Conservation (phyloP, 2,113 vertebrate genomes). For the Trichomycterus rosablanca region DNA sequence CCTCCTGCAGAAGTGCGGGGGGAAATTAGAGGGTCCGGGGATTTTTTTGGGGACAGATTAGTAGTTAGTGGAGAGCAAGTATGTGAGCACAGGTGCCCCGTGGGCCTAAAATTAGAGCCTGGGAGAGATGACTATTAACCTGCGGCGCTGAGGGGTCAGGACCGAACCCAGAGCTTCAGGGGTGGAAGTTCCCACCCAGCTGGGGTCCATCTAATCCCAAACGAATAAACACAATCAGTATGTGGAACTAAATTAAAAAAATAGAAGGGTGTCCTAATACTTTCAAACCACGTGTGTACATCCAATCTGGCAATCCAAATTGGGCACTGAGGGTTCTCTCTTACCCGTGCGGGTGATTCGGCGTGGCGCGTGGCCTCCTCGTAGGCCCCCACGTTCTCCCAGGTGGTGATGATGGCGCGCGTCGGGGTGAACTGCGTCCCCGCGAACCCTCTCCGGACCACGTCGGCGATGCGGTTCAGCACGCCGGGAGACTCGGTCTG, state of each 20-base stretch:
- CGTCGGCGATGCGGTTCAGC: slow-evolving; percentile 65
- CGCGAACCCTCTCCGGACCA: slow-evolving; percentile 78
- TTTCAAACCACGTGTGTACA: too few species aligned
- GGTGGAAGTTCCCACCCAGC: slow-evolving; percentile 9
- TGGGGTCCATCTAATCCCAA: background rate
- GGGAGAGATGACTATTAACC: slow-evolving; percentile 52
- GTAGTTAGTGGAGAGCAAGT: slow-evolving; percentile 17
- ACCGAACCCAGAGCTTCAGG: background rate
- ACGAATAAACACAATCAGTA: too few species aligned
- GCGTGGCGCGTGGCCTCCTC: slow-evolving; percentile 65
- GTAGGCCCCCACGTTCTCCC: slow-evolving; percentile 85
- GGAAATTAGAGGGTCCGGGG: slow-evolving; percentile 32
- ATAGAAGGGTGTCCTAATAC: too few species aligned
- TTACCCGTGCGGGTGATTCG: slow-evolving; percentile 73
- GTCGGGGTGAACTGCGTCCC: slow-evolving; percentile 70
- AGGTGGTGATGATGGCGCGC: slow-evolving; percentile 79
- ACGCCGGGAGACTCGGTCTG: slow-evolving; percentile 72
- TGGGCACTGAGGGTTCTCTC: slow-evolving; percentile 35
- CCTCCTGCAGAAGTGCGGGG: slow-evolving; percentile 19
- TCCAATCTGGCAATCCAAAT: background rate
- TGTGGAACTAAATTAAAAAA: too few species aligned
- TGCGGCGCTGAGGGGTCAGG: slow-evolving; percentile 25
- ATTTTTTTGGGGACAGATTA: slow-evolving; percentile 36
- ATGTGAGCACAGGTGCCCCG: slow-evolving; percentile 29
- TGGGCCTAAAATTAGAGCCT: slow-evolving; percentile 37